phyloP scores from a whole-genome alignment of 2,113 vertebrate species.

The Trochalopteron elliotii region DNA sequence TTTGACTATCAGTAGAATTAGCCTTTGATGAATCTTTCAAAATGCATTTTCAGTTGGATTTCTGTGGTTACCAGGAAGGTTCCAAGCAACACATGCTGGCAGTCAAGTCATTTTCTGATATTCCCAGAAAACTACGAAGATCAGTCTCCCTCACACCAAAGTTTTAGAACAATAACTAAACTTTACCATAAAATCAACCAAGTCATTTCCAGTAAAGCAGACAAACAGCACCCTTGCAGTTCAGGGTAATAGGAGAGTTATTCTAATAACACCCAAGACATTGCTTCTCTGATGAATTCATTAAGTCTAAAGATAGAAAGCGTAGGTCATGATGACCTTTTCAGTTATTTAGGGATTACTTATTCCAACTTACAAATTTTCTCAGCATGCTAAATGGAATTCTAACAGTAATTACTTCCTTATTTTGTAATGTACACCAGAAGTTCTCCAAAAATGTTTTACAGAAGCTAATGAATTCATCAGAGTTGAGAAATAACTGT shows the following conservation, averaged over 20 bases:
- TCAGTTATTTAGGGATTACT: constrained; percentile 20
- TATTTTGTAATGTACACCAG: background rate
- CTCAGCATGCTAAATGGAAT: background rate
- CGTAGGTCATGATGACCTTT: background rate
- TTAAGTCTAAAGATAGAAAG: constrained; percentile 42
- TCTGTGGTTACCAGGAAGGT: background rate
- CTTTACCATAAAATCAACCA: background rate
- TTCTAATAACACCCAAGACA: background rate
- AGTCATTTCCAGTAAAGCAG: background rate
- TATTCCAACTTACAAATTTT: background rate
- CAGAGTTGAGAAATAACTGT: background rate
- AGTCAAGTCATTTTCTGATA: background rate
- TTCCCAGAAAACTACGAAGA: background rate
- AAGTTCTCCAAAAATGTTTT: background rate
- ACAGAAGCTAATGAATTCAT: constrained; percentile 8
- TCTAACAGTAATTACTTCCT: constrained; percentile 12
- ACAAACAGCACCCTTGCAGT: background rate
- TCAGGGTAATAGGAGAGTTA: background rate
- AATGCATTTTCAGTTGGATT: background rate
- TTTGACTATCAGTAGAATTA: background rate
- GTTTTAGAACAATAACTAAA: background rate
- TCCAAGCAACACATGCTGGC: background rate
- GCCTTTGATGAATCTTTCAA: background rate
- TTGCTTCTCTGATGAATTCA: background rate
- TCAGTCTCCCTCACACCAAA: background rate